phyloP scores from a whole-genome alignment of 2,113 vertebrate species.

The Alectura lathami region DNA sequence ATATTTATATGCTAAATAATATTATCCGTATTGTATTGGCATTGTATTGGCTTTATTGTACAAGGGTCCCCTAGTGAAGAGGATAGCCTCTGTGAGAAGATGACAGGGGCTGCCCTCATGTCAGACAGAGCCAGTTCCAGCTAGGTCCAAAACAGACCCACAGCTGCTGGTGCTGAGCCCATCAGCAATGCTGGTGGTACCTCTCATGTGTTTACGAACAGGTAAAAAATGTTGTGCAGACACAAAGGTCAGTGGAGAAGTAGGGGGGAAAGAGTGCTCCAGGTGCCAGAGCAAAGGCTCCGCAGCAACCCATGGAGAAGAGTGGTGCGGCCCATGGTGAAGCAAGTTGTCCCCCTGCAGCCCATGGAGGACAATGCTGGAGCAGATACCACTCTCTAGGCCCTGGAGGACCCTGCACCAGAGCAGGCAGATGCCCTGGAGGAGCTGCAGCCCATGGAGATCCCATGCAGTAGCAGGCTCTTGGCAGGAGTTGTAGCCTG shows the following conservation, averaged over 20 bases:
- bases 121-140: background rate
- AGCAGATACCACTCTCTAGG: background rate
- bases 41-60: background rate
- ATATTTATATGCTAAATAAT: background rate
- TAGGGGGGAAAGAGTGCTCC: background rate
- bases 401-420: background rate
- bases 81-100: background rate
- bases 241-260: background rate
- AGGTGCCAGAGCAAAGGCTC: background rate
- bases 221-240: background rate
- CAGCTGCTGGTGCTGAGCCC: background rate
- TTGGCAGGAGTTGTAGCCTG: too few relatives aligned
- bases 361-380: background rate
- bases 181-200: background rate
- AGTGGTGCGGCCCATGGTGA: too few relatives aligned
- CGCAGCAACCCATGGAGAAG: background rate
- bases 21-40: background rate
- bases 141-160: background rate
- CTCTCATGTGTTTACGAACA: background rate
- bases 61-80: background rate
- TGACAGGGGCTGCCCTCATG: accelerated
- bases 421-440: background rate
- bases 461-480: background rate
- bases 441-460: accelerated
- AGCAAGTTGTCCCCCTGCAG: background rate